These are phyloP conservation scores for Saguinus midas DNA, from an alignment of 2,113 vertebrate genomes.

Conservation along the genomic window DNA sequence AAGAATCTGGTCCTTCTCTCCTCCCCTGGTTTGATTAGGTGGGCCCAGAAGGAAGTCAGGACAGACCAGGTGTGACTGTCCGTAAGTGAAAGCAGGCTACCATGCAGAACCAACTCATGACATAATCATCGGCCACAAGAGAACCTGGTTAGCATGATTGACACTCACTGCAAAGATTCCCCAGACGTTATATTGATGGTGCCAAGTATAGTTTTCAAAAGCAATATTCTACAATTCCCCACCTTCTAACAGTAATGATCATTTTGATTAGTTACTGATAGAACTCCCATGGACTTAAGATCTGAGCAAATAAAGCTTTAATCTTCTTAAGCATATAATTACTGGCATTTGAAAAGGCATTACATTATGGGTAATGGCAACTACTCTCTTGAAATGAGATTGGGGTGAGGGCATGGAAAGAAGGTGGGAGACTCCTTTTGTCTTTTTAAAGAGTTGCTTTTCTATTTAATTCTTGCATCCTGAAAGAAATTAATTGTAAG, in stretches of 20 bases:
- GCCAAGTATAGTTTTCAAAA: slow-evolving; percentile 29
- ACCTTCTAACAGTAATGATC: background rate
- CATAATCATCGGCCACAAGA: accelerated
- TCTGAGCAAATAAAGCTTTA: slow-evolving; percentile 40
- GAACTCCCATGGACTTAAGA: slow-evolving; percentile 60
- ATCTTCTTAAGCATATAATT: slow-evolving; percentile 69
- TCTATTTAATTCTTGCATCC: slow-evolving; percentile 36
- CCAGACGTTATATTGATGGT: background rate
- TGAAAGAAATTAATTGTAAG: slow-evolving; percentile 55
- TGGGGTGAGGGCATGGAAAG: background rate
- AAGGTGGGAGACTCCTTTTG: slow-evolving; percentile 42
- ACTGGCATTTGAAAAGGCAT: slow-evolving; percentile 48
- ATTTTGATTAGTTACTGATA: slow-evolving; percentile 72
- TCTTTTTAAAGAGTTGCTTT: slow-evolving; percentile 40
- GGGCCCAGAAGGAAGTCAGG: background rate
- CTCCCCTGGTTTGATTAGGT: background rate
- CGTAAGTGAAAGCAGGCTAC: background rate
- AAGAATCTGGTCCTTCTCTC: background rate
- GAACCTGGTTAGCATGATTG: background rate
- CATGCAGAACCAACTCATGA: background rate
- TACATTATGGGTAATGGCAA: slow-evolving; percentile 55
- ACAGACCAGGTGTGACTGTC: background rate
- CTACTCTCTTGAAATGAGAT: background rate
- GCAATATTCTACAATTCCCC: slow-evolving; percentile 24
- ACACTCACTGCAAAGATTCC: background rate